These are phyloP conservation scores for Cecropterus lyciades DNA, from an alignment of 1,140 invertebrate species.

Conservation along the genomic window DNA sequence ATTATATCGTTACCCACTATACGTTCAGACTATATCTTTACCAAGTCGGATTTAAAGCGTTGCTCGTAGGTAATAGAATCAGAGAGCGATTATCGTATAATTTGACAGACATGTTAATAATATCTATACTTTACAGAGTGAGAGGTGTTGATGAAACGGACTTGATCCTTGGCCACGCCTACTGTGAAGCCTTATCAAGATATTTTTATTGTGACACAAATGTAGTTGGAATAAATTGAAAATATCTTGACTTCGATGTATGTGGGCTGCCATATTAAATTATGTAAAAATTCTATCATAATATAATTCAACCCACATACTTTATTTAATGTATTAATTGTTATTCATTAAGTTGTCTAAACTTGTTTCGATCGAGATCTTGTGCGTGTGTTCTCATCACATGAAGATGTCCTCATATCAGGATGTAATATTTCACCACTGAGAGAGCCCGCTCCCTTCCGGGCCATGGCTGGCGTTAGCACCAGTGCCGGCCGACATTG, in stretches of 20 bases:
- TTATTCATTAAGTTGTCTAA: no score
- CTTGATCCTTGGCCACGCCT: slow-evolving; percentile 8
- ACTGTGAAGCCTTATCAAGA: slow-evolving; percentile 2
- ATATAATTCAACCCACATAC: no score
- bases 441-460: no score
- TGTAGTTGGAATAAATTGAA: neutral
- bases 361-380: no score
- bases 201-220: neutral
- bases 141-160: slow-evolving; percentile 13
- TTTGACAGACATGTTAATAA: slow-evolving; percentile 50
- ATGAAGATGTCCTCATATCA: no score
- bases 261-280: no score
- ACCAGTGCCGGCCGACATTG: no score
- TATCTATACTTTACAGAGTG: slow-evolving; percentile 19
- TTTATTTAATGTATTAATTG: no score
- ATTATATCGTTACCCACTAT: neutral
- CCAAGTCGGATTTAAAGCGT: slow-evolving; percentile 28
- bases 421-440: no score
- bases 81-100: slow-evolving; percentile 50
- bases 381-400: no score
- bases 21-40: neutral
- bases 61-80: slow-evolving; percentile 46
- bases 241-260: neutral
- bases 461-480: no score
- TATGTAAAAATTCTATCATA: no score